These are phyloP conservation scores for Scaptomyza cyrtandrae DNA, from an alignment of 2,888 invertebrate genomes.

Conservation along the genomic window DNA sequence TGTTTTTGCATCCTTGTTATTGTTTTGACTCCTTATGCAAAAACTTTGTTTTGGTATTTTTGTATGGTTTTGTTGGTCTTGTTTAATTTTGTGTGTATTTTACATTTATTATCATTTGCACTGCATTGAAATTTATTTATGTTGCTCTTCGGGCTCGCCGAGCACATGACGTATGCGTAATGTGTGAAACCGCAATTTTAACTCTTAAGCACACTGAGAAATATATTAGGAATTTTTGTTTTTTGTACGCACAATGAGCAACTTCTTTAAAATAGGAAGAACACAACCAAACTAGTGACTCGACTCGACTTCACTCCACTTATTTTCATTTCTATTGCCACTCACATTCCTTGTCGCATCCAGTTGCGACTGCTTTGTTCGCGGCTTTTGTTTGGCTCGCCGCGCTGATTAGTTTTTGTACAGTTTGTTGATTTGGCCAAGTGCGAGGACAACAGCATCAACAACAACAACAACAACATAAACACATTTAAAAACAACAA, in stretches of 20 bases:
- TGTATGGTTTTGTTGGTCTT: constrained; percentile 39
- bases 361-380: constrained; percentile 41
- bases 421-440: constrained; percentile 61
- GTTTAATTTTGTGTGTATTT: constrained; percentile 73
- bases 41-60: constrained; percentile 75
- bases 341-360: constrained; percentile 22
- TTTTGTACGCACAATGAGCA: neutral
- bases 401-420: constrained; percentile 69
- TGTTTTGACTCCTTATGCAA: constrained; percentile 78
- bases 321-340: constrained; percentile 17
- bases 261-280: neutral
- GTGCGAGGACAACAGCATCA: constrained; percentile 28
- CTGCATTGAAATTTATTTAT: constrained; percentile 76
- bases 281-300: neutral
- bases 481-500: constrained; percentile 24
- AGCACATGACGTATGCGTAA: constrained; percentile 62
- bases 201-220: constrained; percentile 47
- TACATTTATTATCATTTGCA: constrained; percentile 79
- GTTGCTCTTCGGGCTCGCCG: constrained; percentile 31
- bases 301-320: constrained; percentile 4
- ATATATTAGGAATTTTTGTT: neutral
- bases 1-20: constrained; percentile 72
- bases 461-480: constrained; percentile 3
- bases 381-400: constrained; percentile 53
- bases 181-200: constrained; percentile 48